phyloP scores from a whole-genome alignment of 2,797 vertebrate species.

The Cyclopterus lumpus region DNA sequence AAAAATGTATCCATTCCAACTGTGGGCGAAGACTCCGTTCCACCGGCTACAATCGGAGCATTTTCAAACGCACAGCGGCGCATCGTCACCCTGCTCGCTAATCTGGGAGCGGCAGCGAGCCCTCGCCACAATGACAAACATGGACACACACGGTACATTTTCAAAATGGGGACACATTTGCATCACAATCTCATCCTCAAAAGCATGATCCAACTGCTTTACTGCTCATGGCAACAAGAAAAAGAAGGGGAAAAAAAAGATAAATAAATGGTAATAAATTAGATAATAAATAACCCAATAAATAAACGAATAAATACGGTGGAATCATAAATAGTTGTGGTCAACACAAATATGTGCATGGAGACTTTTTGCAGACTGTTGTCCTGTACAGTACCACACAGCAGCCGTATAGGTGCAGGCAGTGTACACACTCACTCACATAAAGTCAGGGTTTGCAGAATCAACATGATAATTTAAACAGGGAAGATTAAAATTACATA shows the following conservation, averaged over 20 bases:
- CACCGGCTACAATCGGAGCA: conserved; percentile 44
- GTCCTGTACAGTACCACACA: conserved; percentile 55
- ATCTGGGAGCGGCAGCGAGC: conserved; percentile 8
- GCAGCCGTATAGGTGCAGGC: conserved; percentile 38
- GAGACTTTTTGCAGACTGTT: conserved; percentile 74
- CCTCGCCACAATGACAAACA: conserved; percentile 18
- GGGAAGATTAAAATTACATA: conserved; percentile 61
- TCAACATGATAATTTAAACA: conserved; percentile 59
- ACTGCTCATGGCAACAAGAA: conserved; percentile 46
- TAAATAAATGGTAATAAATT: conserved; percentile 49
- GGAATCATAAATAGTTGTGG: conserved; percentile 66
- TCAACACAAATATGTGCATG: conserved; percentile 68
- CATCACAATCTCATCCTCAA: conserved; percentile 52
- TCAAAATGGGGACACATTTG: conserved; percentile 44
- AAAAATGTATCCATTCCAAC: conserved; percentile 21
- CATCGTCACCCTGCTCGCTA: conserved; percentile 16
- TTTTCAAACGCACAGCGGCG: conserved; percentile 25
- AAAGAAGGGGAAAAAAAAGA: conserved; percentile 41
- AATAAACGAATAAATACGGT: conserved; percentile 71
- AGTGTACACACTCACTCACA: conserved; percentile 15
- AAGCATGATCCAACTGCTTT: conserved; percentile 50
- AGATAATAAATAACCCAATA: conserved; percentile 74
- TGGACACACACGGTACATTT: conserved; percentile 33
- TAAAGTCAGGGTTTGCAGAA: conserved; percentile 43
- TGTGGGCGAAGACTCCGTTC: conserved; percentile 32